These are phyloP conservation scores for Phaethon lepturus DNA, from an alignment of 2,113 vertebrate species.

Conservation along the genomic window DNA sequence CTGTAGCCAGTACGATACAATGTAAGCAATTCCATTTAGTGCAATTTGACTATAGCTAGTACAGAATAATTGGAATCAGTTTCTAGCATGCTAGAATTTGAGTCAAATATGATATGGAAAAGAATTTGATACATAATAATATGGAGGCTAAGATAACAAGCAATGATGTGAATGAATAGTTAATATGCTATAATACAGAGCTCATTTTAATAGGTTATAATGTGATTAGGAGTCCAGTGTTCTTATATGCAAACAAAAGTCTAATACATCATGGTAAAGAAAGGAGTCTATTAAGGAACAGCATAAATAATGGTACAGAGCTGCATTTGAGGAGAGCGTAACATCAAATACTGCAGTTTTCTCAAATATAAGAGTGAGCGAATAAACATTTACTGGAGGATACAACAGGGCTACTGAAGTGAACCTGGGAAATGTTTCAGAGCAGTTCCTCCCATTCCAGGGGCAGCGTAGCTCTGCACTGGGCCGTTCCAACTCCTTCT, in stretches of 20 bases:
- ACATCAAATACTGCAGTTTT: not conserved
- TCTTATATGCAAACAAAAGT: conserved; percentile 22
- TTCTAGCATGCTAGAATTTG: conserved; percentile 59
- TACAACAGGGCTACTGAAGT: not conserved
- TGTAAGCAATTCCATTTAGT: conserved; percentile 69
- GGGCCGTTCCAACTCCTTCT: not conserved
- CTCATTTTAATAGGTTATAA: conserved; percentile 5
- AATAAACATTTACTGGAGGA: not conserved
- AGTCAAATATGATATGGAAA: conserved; percentile 40
- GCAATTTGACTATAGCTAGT: conserved; percentile 63
- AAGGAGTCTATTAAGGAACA: conserved; percentile 26
- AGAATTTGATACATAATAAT: conserved; percentile 44
- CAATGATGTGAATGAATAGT: conserved; percentile 39
- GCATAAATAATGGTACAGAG: not conserved
- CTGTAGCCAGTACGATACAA: conserved; percentile 52
- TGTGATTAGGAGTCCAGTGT: conserved; percentile 10
- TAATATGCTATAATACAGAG: conserved; percentile 30
- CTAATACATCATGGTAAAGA: not conserved
- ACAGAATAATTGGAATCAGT: conserved; percentile 68
- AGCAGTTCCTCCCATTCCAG: not conserved
- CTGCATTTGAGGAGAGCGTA: not conserved
- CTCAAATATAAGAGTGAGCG: not conserved
- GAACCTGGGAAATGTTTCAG: not conserved
- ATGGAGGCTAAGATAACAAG: conserved; percentile 21
- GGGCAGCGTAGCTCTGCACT: not conserved